Conservation (phyloP, 2,113 vertebrate species). For the Amphilophus citrinellus region DNA sequence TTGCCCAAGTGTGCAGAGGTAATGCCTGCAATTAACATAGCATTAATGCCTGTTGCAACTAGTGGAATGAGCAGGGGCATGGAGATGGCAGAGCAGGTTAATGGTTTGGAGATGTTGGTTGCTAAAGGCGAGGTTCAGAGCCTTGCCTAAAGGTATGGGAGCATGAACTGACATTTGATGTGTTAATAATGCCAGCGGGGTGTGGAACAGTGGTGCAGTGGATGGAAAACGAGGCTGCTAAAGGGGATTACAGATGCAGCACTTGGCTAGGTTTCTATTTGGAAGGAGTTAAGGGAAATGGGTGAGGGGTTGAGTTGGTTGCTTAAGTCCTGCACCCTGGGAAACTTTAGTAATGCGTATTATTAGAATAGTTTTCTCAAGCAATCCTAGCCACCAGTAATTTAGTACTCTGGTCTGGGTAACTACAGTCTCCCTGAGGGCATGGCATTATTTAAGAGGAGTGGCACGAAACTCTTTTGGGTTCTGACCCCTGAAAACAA, state of each 20-base stretch:
- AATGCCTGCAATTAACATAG: conserved; percentile 47
- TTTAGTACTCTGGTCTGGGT: conserved; percentile 21
- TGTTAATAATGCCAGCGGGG: conserved; percentile 65
- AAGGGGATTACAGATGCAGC: conserved; percentile 43
- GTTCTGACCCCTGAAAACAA: conserved; percentile 59
- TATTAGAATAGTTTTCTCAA: conserved; percentile 47
- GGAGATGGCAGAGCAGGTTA: conserved; percentile 49
- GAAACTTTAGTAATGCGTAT: conserved; percentile 35
- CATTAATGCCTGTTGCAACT: conserved; percentile 19
- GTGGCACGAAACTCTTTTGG: conserved; percentile 33
- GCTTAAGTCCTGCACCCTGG: conserved; percentile 44
- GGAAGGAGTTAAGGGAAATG: conserved; percentile 24
- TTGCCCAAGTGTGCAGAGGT: conserved; percentile 38
- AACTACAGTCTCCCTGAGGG: conserved; percentile 29
- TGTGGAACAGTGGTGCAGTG: conserved; percentile 17
- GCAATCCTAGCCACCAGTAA: conserved; percentile 14
- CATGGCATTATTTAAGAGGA: conserved; percentile 38
- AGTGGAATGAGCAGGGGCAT: conserved; percentile 18
- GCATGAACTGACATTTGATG: conserved; percentile 70
- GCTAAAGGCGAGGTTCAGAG: conserved; percentile 41
- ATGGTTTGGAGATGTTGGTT: conserved; percentile 55
- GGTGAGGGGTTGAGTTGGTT: conserved; percentile 18
- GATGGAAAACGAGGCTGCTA: conserved; percentile 31
- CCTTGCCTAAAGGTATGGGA: conserved; percentile 55
- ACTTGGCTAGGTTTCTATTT: conserved; percentile 38